Evolutionary conservation across 2,888 invertebrate genomes (phyloP).

Genomic region (Bellardia pandia): DNA sequence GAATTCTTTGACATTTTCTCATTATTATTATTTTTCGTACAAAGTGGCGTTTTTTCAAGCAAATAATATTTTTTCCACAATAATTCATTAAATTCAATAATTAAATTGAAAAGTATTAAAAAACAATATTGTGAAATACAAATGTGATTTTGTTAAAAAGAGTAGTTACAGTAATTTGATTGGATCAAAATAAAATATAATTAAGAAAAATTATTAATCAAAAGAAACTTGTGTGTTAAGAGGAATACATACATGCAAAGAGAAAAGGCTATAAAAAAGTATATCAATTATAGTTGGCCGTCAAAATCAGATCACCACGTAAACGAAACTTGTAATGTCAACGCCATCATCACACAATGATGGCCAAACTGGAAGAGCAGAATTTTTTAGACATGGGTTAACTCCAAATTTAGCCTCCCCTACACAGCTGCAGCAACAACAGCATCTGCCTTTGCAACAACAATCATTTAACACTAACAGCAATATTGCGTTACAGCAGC

Average conservation of each 20-base stretch:
- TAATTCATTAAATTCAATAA: conserved; percentile 20
- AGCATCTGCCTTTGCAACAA: conserved; percentile 44
- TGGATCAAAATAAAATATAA: background rate
- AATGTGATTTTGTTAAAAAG: background rate
- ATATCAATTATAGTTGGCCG: conserved; percentile 41
- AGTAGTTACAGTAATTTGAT: background rate
- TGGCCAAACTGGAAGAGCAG: conserved; percentile 54
- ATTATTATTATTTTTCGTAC: conserved; percentile 38
- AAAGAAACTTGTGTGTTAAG: conserved; percentile 55
- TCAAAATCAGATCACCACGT: conserved; percentile 60
- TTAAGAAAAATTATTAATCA: background rate
- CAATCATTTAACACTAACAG: conserved; percentile 44
- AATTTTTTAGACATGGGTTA: conserved; percentile 64
- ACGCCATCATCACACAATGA: conserved; percentile 69
- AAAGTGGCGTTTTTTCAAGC: conserved; percentile 59
- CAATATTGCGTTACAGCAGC: conserved; percentile 63
- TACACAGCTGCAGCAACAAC: conserved; percentile 27
- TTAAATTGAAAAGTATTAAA: background rate
- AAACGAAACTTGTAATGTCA: conserved; percentile 70
- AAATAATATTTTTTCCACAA: conserved; percentile 34
- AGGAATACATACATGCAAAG: conserved; percentile 54
- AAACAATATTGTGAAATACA: background rate
- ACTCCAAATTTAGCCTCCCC: conserved; percentile 26
- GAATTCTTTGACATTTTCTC: conserved; percentile 46
- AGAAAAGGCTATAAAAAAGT: conserved; percentile 18